Conservation (phyloP, 2,888 invertebrate genomes). For the Drosophila glabriapex region DNA sequence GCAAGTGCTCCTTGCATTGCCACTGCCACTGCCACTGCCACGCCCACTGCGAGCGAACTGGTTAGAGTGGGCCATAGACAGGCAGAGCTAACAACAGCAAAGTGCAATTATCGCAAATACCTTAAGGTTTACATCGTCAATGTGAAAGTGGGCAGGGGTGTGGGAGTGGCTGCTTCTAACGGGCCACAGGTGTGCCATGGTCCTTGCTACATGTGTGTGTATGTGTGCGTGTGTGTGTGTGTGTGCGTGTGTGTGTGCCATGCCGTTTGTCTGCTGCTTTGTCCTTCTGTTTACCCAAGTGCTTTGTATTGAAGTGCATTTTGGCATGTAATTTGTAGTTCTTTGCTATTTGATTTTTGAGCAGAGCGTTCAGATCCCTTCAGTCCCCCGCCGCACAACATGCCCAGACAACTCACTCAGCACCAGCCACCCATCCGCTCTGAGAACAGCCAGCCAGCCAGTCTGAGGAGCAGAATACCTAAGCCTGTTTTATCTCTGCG, state of each 20-base stretch:
- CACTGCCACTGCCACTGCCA: slow-evolving; percentile 48
- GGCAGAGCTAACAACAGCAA: slow-evolving; percentile 70
- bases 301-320: slow-evolving; percentile 83
- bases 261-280: slow-evolving; percentile 47
- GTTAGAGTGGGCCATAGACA: slow-evolving; percentile 9
- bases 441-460: background rate
- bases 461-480: slow-evolving; percentile 6
- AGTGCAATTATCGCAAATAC: slow-evolving; percentile 83
- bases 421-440: background rate
- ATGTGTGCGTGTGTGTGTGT: slow-evolving; percentile 4
- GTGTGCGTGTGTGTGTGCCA: slow-evolving; percentile 28
- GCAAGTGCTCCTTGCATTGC: slow-evolving; percentile 42
- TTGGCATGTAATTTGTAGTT: slow-evolving; percentile 82
- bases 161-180: background rate
- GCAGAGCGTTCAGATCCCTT: slow-evolving; percentile 30
- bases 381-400: slow-evolving; percentile 13
- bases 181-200: slow-evolving; percentile 66
- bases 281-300: slow-evolving; percentile 75
- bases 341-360: slow-evolving; percentile 80
- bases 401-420: slow-evolving; percentile 32
- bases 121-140: slow-evolving; percentile 81
- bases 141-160: slow-evolving; percentile 16
- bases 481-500: slow-evolving; percentile 57
- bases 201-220: slow-evolving; percentile 21
- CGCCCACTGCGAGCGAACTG: slow-evolving; percentile 27